Conservation (phyloP, 2,888 invertebrate genomes). For the Epinotia nisella region DNA sequence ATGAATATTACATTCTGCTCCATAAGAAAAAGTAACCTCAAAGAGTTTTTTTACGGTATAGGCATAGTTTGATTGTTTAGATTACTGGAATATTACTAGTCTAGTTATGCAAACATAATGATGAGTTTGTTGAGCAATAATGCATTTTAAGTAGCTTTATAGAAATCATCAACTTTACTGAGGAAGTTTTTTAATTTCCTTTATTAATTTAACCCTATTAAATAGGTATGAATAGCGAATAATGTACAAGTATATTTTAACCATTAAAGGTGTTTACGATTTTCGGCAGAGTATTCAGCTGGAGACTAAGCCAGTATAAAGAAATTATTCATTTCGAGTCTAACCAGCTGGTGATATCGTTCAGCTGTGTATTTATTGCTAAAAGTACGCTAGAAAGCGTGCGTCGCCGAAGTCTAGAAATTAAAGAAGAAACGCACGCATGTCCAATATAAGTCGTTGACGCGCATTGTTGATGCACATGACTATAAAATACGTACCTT, state of each 20-base stretch:
- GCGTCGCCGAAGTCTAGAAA: conserved; percentile 29
- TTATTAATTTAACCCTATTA: background rate
- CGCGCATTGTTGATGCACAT: conserved; percentile 3
- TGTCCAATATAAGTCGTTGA: conserved; percentile 16
- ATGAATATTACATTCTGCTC: background rate
- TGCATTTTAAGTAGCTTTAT: background rate
- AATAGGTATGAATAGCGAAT: background rate
- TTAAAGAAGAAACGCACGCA: conserved; percentile 23
- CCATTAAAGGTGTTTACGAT: conserved; percentile 11
- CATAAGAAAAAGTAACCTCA: background rate
- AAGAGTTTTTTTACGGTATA: background rate
- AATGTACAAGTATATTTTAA: background rate
- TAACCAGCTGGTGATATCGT: background rate
- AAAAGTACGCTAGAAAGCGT: conserved; percentile 30
- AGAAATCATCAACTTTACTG: background rate
- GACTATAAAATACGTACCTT: conserved; percentile 60
- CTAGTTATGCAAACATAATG: background rate
- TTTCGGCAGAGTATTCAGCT: conserved; percentile 3
- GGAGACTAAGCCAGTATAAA: background rate
- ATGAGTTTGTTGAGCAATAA: too few relatives aligned
- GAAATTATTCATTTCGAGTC: background rate
- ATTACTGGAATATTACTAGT: background rate
- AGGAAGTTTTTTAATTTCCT: background rate
- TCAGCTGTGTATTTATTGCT: conserved; percentile 1
- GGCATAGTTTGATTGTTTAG: background rate